phyloP scores from a whole-genome alignment of 2,888 invertebrate species.

The Drosophila maculinotata region DNA sequence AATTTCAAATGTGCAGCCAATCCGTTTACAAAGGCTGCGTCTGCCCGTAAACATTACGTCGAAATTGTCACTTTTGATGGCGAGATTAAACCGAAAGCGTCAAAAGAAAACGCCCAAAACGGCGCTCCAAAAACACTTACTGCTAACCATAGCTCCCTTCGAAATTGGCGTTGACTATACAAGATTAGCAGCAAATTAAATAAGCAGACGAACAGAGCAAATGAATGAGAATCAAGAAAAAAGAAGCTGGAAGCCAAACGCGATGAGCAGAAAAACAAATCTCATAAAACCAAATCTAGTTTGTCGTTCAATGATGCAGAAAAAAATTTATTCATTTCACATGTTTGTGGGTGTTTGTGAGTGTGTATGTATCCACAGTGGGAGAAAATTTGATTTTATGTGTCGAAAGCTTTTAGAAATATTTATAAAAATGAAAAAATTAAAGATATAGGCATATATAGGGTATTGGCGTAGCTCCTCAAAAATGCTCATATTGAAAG shows the following conservation, averaged over 20 bases:
- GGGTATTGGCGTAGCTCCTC: too few relatives aligned
- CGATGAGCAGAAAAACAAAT: conserved; percentile 71
- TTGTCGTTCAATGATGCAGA: conserved; percentile 80
- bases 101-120: conserved; percentile 38
- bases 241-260: conserved; percentile 43
- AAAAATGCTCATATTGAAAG: too few relatives aligned
- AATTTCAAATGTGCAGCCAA: conserved; percentile 58
- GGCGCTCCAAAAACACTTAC: conserved; percentile 14
- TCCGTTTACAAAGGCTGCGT: conserved; percentile 30
- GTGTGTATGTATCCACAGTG: conserved; percentile 43
- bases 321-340: conserved; percentile 68
- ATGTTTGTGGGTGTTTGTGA: conserved; percentile 27
- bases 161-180: conserved; percentile 64
- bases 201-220: conserved; percentile 68
- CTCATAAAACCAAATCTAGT: conserved; percentile 79
- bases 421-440: background rate
- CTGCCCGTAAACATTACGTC: conserved; percentile 46
- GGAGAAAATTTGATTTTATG: conserved; percentile 33
- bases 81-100: conserved; percentile 52
- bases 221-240: conserved; percentile 46
- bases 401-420: conserved; percentile 9
- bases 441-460: conserved; percentile 1
- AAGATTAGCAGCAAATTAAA: conserved; percentile 81
- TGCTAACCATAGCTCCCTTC: background rate
- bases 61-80: conserved; percentile 76